Base-by-base conservation (phyloP, 2,113 vertebrate genomes). In the Geothlypis trichas region DNA sequence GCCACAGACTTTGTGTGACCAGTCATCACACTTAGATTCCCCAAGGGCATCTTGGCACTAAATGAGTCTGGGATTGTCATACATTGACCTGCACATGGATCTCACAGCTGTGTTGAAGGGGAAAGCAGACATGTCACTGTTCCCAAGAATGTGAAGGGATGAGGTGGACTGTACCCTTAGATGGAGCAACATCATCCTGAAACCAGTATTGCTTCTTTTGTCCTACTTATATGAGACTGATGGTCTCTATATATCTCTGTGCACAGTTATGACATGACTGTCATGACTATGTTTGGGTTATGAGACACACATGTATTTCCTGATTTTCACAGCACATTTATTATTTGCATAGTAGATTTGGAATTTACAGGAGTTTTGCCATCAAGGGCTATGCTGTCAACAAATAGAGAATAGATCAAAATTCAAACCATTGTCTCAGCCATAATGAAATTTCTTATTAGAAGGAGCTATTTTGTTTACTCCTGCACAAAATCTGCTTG, bases 71-170 rank as follows among this genome's bases (percentile, higher is more conserved):
- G n/a, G 27, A 15, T 22, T 44, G 39, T 8, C 5, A 5, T 28
- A 47, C 28, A n/a, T 4, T 27, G 49, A 17, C 18, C 23, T 23
- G n/a, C 58, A 27, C 0, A 0, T 15, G 49, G 41, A 47, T 55
- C n/a, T 74, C 69, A 55, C 18, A 23, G 23, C n/a, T 84, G 12
- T 47, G 49, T 41, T n/a, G 19, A 7, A 39, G 49, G 28, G 23
- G 23, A 65, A 39, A 55, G 23, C 23, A 84, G 59, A 33, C 14
- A 33, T 12, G 41, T 6, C 28, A 18, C 23, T 57, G 15, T 19
- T 66, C 23, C 51, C 2, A 8, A 65, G n/a, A 47, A 65, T 19
- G 15, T n/a, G 41, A 74, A 39, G 30, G 15, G 2, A 2, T n/a
- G n/a, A 65, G 11, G 69, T 19, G 23, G 19, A n/a, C 51, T 57